Conservation (phyloP, 2,797 vertebrate genomes). For the Synaphobranchus kaupii region DNA sequence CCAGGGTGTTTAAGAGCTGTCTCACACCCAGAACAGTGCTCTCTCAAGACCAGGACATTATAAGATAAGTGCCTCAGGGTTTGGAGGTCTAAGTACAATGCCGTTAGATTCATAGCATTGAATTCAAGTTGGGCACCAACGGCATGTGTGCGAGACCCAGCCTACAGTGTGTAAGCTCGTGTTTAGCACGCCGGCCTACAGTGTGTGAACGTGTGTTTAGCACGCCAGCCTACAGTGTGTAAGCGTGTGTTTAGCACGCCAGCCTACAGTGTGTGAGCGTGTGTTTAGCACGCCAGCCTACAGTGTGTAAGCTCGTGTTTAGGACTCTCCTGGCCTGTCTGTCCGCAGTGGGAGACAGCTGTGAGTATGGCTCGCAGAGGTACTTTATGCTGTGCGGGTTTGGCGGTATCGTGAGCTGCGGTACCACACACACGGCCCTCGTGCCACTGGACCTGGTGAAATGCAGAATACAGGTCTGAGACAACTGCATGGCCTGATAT, state of each 20-base stretch:
- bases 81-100: background rate
- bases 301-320: background rate
- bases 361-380: conserved; percentile 93
- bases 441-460: conserved; percentile 97
- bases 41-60: background rate
- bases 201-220: too few relatives aligned
- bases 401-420: conserved; percentile 97
- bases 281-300: too few relatives aligned
- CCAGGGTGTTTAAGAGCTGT: background rate
- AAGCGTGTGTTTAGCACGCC: too few relatives aligned
- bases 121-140: too few relatives aligned
- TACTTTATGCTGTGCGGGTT: conserved; percentile 92
- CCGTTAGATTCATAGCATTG: background rate
- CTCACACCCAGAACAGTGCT: background rate
- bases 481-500: conserved; percentile 2
- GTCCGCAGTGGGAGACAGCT: conserved; percentile 90
- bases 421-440: conserved; percentile 91
- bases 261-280: too few relatives aligned
- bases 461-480: conserved; percentile 91
- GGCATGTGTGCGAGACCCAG: background rate
- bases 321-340: conserved; percentile 58
- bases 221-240: too few relatives aligned
- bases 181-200: too few relatives aligned
- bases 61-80: background rate
- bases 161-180: too few relatives aligned